Evolutionary conservation across 2,113 vertebrate genomes (phyloP).

Genomic region (Cyphomyrus plagiostoma): DNA sequence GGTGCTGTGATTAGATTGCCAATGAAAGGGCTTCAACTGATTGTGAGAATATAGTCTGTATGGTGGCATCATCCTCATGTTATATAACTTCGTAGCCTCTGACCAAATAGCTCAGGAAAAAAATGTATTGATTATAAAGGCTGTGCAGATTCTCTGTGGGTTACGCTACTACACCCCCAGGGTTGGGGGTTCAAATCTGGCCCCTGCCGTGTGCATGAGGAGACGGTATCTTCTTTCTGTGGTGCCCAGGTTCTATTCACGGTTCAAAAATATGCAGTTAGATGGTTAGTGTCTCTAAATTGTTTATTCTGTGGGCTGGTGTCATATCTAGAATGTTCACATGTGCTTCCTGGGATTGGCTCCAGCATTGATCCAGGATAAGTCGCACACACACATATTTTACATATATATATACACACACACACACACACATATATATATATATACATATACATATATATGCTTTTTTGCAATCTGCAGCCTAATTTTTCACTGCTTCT

Average conservation of each 20-base stretch:
- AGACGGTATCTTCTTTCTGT: not conserved
- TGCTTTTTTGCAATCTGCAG: no score
- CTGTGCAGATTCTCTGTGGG: not conserved
- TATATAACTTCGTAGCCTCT: not conserved
- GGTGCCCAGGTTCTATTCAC: not conserved
- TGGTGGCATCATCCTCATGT: not conserved
- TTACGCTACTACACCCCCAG: not conserved
- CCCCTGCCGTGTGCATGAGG: not conserved
- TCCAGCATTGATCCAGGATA: no score
- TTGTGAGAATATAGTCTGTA: not conserved
- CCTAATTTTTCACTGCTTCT: no score
- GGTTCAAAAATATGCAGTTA: not conserved
- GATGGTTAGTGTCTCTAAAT: not conserved
- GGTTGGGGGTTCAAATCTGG: not conserved
- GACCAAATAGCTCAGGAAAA: not conserved
- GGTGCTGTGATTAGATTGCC: not conserved
- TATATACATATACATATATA: no score
- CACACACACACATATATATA: no score
- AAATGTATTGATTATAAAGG: not conserved
- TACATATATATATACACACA: no score
- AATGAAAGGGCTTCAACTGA: not conserved
- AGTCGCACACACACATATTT: no score
- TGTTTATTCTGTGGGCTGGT: not conserved
- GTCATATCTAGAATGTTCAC: no score
- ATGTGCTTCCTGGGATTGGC: no score